Evolutionary conservation across 2,797 vertebrate species (phyloP), one percentile per base, ranked within the genome.

Genomic region (Taenioides sp.): DNA sequence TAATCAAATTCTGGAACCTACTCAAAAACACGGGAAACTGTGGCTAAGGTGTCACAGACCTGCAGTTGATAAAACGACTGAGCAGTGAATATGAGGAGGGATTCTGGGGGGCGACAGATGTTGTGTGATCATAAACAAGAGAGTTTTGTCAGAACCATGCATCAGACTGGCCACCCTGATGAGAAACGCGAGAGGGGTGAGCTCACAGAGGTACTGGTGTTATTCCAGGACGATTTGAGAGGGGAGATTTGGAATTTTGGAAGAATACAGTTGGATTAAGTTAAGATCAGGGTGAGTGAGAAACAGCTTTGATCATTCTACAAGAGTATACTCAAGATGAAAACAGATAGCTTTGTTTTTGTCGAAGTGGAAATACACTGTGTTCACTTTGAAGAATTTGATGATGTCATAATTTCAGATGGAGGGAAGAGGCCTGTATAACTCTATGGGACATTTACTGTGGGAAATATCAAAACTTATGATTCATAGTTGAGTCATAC

Each of bases 81-180:
- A 87, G 75, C 59, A 66, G 81, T 84, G 87, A 91, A 91, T 87
- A 88, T 79, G 85, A 80, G 78, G 47, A 82, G 77, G 81, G 88
- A 87, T 22, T 57, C 85, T 88, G 87, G 83, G 82, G 73, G 25
- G 82, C 84, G 87, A 84, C 91, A 91, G 88, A 88, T 89, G 89
- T 85, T 88, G 87, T 78, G 87, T 80, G 86, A 89, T 91, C 86
- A 88, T 88, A 87, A 92, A 90, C 85, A 88, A 90, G 83, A 77
- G 81, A 76, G 67, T 67, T 82, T 90, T 90, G 85, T 91, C 88
- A 90, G 83, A 82, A 76, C 72, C 81, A 86, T 89, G 87, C 31
- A 89, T 91, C 91, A 91, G 79, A 60, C 73, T 59, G 83, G 68
- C 86, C 78, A 60, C 61, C 74, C 83, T 71, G 67, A 80, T 72